Base-by-base conservation (phyloP, 2,113 vertebrate genomes). In the Indicator indicator region DNA sequence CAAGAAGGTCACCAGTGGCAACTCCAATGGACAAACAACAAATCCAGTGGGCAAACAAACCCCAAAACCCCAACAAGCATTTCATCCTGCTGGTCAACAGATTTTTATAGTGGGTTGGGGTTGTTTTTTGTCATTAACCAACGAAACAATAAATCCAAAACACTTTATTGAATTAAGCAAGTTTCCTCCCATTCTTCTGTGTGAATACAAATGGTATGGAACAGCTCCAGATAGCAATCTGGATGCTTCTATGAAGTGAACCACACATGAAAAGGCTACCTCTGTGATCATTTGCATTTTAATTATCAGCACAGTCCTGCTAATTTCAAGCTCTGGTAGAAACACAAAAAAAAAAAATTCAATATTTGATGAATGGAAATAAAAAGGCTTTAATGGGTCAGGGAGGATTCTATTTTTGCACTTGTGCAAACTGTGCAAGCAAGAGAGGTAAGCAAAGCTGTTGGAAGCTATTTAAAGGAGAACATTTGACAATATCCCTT, bases 271-370 rank as follows among this genome's bases (percentile, higher is more conserved):
- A 85, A 94, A 93, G 46, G 62, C n/a, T 67, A 23, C 55, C 44
- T 46, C 33, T 86, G 40, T 59, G 50, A 76, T 87, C 26, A 46
- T 58, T 78, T 90, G 50, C 90, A 55, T 86, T 96, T 88, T 91
- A 95, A 93, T 88, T 80, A 93, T 67, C 86, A 92, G 48, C 70
- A 91, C 65, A 32, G 86, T 90, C 79, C 17, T 84, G 62, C 84
- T 90, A 63, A 95, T 93, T 96, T 95, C 89, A 95, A 64, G 80
- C 72, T 82, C 46, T 73, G 9, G 42, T 56, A 87, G 80, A 96
- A 96, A 79, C 81, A 92, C 77, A 6, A 48, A 21, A 48, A 11
- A 21, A 48, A 21, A 20, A 21, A 48, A 94, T 94, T 92, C 86
- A 71, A 80, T 74, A 55, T 92, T 78, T 95, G 88, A 95, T 74